Percentiles rank a stretch among this genome's conserved stretches.
Evolutionary conservation across 2,113 vertebrate species (phyloP).

Genomic region (Crotophaga sulcirostris): DNA sequence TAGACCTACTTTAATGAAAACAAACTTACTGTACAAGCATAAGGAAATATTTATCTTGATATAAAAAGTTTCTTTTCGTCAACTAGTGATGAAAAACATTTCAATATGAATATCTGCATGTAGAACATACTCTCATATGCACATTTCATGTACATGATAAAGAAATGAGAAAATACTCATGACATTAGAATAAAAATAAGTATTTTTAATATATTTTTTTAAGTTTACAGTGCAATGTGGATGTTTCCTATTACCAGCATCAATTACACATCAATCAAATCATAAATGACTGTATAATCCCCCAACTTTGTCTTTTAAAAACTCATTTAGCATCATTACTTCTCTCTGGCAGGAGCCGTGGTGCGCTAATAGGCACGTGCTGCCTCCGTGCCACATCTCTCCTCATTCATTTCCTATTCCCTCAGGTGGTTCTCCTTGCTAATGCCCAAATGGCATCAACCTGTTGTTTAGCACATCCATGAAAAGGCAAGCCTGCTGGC

Average conservation of each 20-base stretch:
- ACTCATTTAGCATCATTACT: slow-evolving; percentile 9
- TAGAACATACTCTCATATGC: background rate
- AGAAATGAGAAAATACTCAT: background rate
- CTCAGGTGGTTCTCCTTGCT: slow-evolving; percentile 71
- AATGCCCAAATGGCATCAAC: slow-evolving; percentile 79
- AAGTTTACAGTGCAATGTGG: background rate
- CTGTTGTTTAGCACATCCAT: slow-evolving; percentile 73
- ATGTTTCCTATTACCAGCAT: background rate
- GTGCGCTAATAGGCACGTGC: background rate
- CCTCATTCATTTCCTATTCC: slow-evolving; percentile 72
- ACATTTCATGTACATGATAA: accelerated
- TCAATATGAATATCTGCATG: background rate
- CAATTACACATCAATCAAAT: background rate
- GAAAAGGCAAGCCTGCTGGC: slow-evolving; percentile 86
- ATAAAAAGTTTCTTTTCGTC: background rate
- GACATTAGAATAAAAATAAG: background rate
- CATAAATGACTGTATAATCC: background rate
- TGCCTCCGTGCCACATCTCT: slow-evolving; percentile 21
- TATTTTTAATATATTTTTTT: background rate
- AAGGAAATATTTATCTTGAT: background rate
- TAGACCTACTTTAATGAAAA: background rate
- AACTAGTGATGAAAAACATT: background rate
- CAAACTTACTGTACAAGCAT: background rate
- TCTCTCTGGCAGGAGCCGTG: background rate
- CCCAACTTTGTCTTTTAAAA: slow-evolving; percentile 6